Evolutionary conservation across 2,888 invertebrate genomes (phyloP), one percentile per base, ranked within the genome.

Genomic region (Syrphus vitripennis): DNA sequence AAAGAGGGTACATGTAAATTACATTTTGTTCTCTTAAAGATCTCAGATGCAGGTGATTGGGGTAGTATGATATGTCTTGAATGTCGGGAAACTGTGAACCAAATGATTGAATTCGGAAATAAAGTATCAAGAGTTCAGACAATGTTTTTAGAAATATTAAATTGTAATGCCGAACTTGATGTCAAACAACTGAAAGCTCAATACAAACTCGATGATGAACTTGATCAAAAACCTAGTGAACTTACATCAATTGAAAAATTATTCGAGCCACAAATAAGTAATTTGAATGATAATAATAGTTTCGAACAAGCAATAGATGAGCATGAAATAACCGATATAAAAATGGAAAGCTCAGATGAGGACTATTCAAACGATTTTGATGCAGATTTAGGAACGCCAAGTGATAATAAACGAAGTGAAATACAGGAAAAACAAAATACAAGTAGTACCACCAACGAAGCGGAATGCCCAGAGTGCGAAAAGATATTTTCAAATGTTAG

Each of bases 81-180:
- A 0, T 57, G 55, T 12, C 55, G 19, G 10, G 10, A 29, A 19
- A 5, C 10, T 12, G 31, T 57, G 0, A 5, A 16, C 1, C 16
- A 10, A 1, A 5, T 31, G 1, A 31, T 57, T 5, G 31, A 14
- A 19, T 57, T 31, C 6, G 5, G 19, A 4, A 14, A 31, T 2
- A 57, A 31, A 26, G 31, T 31, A 0, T 89, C 88, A 5, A 90
- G 89, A 6, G 92, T 91, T 2, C 92, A 92, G 75, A 88, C 88
- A 0, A 89, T 92, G 87, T 92, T 89, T 71, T 87, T 81, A 4
- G 76, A 88, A 10, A 57, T 92, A 7, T 88, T 89, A 4, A 12
- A 31, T 34, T 89, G 88, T n/a, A 88, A 88, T 0, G 88, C 88
- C 0, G 61, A 75, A 4, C 31, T 89, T 0, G 84, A 90, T 63